Base-by-base conservation (phyloP, 2,888 invertebrate species). In the Dynastes maya region DNA sequence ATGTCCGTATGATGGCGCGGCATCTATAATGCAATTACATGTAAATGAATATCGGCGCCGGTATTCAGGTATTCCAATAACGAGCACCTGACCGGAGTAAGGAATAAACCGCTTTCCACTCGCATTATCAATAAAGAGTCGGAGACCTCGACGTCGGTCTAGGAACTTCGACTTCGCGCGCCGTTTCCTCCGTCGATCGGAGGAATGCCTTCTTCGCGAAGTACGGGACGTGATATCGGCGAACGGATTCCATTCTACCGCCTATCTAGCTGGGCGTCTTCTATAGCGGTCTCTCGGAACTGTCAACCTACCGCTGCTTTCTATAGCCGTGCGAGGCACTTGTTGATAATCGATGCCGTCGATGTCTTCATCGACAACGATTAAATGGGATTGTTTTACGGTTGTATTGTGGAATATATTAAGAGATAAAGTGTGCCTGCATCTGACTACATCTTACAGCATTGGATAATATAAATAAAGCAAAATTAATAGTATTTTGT, bases 21-120 rank as follows among this genome's bases (percentile, higher is more conserved):
- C 80, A 76, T 81, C 81, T 78, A 80, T 80, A 80, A 81, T 81
- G 83, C 83, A 83, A 83, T 83, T 83, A 83, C 83, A 83, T 83
- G 83, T 83, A 83, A 83, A 83, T 83, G 83, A 83, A 83, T 83
- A 83, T 83, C 83, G 81, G 80, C 81, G 81, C 79, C 79, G 76
- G 78, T 78, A 80, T 78, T 78, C 78, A 82, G 82, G 82, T 82
- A 82, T 82, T 82, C 77, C 82, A 82, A 82, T 82, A 82, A 81
- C 82, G 78, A 80, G 82, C 82, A 82, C 80, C 81, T 82, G 82
- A 78, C 79, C 79, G 81, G 82, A 81, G 82, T 82, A 77, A 78
- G 79, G 72, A 80, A 82, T 82, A 80, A 72, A 72, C 53, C 72
- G 55, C 13, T 22, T 27, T 27, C 32, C 8, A 37, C 22, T 40